A percentile compares a stretch with the other conserved stretches of the same genome.
phyloP scores from a whole-genome alignment of 2,113 vertebrate genomes.

The Hypanus sabinus region DNA sequence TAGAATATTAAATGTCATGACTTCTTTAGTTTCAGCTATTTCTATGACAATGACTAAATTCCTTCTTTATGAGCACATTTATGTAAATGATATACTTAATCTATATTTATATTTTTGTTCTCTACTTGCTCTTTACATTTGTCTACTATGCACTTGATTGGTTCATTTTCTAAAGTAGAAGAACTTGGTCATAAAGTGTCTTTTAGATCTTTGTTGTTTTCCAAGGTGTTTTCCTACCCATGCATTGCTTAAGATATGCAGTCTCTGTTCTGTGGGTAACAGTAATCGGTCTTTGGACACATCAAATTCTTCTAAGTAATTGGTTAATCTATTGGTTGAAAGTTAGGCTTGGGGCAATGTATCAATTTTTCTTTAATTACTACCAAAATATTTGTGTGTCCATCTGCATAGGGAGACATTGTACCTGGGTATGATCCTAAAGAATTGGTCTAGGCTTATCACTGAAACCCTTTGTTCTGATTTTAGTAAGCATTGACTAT shows the following conservation, averaged over 20 bases:
- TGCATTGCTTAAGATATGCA: neutral
- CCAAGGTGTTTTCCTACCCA: neutral
- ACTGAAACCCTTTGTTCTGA: neutral
- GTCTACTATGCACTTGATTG: neutral
- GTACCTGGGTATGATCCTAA: neutral
- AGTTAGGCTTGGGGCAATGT: neutral
- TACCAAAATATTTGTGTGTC: neutral
- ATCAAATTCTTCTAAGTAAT: neutral
- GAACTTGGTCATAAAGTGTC: neutral
- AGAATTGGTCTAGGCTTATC: no score
- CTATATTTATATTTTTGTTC: neutral
- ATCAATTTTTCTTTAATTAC: neutral
- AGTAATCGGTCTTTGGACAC: neutral
- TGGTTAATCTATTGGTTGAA: neutral
- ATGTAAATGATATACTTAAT: neutral
- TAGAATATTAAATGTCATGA: neutral
- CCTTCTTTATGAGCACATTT: neutral
- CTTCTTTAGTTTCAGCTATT: neutral
- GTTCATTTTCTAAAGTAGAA: neutral
- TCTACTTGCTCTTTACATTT: neutral
- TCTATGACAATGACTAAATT: neutral
- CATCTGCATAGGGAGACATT: neutral
- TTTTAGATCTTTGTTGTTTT: neutral
- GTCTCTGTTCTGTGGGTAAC: neutral
- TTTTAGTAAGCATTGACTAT: no score